A percentile compares a stretch with the other conserved stretches of the same genome.
Evolutionary conservation across 2,113 vertebrate species (phyloP).

Genomic region (Empidonax alnorum): DNA sequence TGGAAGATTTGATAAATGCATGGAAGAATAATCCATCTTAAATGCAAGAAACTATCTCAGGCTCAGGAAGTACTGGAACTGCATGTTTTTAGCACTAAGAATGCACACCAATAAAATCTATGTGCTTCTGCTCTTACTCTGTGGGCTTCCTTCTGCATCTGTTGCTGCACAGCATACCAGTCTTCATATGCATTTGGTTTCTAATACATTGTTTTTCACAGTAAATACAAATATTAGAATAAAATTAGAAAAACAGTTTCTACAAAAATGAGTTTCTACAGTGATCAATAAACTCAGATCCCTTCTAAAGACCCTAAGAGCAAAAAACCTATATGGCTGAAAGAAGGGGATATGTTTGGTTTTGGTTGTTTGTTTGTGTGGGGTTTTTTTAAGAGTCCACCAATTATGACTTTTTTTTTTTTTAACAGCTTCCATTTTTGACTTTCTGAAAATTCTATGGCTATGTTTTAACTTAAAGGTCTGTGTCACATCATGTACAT

Average conservation of each 20-base stretch:
- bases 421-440: neutral
- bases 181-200: neutral
- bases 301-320: neutral
- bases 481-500: neutral
- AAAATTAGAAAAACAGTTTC: neutral
- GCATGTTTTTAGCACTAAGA: neutral
- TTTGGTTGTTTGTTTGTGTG: neutral
- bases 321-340: neutral
- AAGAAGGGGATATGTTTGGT: accelerated
- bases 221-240: neutral
- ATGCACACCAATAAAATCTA: neutral
- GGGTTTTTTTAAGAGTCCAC: neutral
- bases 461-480: neutral
- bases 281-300: neutral
- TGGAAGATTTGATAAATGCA: conserved; percentile 9
- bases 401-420: too few species aligned
- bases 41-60: neutral
- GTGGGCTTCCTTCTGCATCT: neutral
- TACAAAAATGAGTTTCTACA: neutral
- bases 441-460: neutral
- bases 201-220: neutral
- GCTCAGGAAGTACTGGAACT: neutral
- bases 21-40: neutral
- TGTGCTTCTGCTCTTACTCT: neutral
- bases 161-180: neutral